Evolutionary conservation across 2,888 invertebrate species (phyloP), one percentile per base, ranked within the genome.

Genomic region (Andrena hattorfiana): DNA sequence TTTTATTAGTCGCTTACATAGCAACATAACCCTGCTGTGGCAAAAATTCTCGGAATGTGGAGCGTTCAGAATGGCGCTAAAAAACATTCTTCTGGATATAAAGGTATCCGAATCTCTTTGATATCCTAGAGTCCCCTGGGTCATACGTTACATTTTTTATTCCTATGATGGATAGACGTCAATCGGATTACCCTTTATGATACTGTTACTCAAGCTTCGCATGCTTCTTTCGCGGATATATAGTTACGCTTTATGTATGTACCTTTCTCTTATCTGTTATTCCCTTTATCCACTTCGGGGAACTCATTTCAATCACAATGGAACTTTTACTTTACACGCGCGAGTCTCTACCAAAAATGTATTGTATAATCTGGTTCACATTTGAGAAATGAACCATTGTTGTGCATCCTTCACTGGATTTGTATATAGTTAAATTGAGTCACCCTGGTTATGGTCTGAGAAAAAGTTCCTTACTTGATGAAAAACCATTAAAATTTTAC

Each of bases 101-200:
- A 78, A 84, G 28, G 49, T 28, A 42, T 51, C 51, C 26, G 26
- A 16, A 4, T 73, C 72, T 71, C 60, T 64, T 77, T 79, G 70
- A 70, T 56, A 79, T 23, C 51, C 20, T 8, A 54, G 56, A 73
- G 35, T 70, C 69, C 54, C 54, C 2, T 16, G 51, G 30, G 70
- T 56, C 54, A 42, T 56, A 32, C 54, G 59, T 7, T 30, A 42
- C 64, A 66, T 67, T 80, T 83, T 85, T 80, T 79, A 78, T 76
- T 77, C 35, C 20, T 59, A 23, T 60, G 35, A 69, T 48, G 60
- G 56, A 63, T 63, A 56, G 62, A 73, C 54, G 59, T 68, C 74
- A 54, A 77, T 76, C 32, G 28, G 42, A 75, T 51, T 64, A 69
- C 62, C 48, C 51, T 73, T 48, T 66, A 42, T 16, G 48, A 69